phyloP scores from a whole-genome alignment of 92 coral and sea anemone species.

The Palythoa grandis region DNA sequence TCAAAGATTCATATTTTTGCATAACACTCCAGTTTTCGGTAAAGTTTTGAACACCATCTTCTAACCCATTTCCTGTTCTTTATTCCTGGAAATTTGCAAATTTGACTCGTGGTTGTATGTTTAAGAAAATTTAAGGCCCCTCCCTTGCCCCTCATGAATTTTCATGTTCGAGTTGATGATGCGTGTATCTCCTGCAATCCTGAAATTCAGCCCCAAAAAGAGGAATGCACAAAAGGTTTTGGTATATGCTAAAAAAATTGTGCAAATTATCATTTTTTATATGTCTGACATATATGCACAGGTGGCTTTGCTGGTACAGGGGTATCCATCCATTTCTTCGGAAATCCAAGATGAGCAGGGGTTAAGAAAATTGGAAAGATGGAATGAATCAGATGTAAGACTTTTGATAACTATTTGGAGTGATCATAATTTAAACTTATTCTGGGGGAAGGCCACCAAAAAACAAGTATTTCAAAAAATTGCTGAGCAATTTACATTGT shows the following conservation, averaged over 20 bases:
- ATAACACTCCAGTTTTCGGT: not conserved
- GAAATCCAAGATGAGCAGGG: slow-evolving; percentile 26
- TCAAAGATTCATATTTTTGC: not conserved
- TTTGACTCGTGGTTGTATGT: not conserved
- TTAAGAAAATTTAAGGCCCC: too few species aligned
- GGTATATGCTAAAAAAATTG: slow-evolving; percentile 5
- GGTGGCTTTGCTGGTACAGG: slow-evolving; percentile 19
- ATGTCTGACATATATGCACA: slow-evolving; percentile 10
- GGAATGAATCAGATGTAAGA: slow-evolving; percentile 44
- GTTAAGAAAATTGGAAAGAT: slow-evolving; percentile 30
- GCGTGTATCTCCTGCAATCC: too few species aligned
- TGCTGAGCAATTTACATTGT: slow-evolving; percentile 39
- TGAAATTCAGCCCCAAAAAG: too few species aligned
- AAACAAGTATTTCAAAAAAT: slow-evolving; percentile 46
- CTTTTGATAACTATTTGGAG: not conserved
- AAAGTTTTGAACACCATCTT: not conserved
- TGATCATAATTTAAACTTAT: slow-evolving; percentile 50
- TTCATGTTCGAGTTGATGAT: too few species aligned
- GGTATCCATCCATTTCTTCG: slow-evolving; percentile 1
- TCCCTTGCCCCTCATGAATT: too few species aligned
- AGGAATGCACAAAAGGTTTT: not conserved
- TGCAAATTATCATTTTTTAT: slow-evolving; percentile 11
- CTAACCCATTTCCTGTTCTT: not conserved
- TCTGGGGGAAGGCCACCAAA: slow-evolving; percentile 30
- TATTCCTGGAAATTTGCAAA: not conserved